These are phyloP conservation scores for Muraenolepis orangiensis DNA, from an alignment of 2,797 vertebrate species.

Conservation along the genomic window DNA sequence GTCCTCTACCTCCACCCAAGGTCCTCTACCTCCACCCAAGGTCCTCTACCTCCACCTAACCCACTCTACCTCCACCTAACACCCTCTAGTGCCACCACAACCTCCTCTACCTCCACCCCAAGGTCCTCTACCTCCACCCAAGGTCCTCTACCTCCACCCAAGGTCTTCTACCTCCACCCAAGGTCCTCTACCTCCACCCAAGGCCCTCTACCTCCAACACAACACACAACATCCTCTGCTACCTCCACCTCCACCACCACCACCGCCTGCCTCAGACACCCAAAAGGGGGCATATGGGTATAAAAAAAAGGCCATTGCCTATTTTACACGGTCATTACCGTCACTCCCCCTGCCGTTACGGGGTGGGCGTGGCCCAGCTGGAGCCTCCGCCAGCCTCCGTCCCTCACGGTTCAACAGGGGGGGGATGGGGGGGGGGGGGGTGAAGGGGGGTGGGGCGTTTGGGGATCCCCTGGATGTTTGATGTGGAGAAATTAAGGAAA, in stretches of 20 bases:
- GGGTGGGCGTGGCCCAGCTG: slow-evolving; percentile 56
- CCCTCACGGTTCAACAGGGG: slow-evolving; percentile 50
- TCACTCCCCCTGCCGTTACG: slow-evolving; percentile 56
- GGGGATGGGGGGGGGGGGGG: slow-evolving; percentile 47
- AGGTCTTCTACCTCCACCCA: slow-evolving; percentile 56
- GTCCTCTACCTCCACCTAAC: too few species aligned
- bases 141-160: too few species aligned
- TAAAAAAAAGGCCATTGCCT: slow-evolving; percentile 72
- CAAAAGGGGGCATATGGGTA: slow-evolving; percentile 68
- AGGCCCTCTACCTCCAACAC: slow-evolving; percentile 60
- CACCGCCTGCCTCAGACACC: slow-evolving; percentile 40
- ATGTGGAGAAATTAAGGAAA: slow-evolving; percentile 34
- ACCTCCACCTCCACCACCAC: slow-evolving; percentile 53
- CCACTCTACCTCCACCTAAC: too few species aligned
- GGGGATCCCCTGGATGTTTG: slow-evolving; percentile 28
- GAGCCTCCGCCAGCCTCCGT: slow-evolving; percentile 55
- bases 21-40: too few species aligned
- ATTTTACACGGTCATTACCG: slow-evolving; percentile 78
- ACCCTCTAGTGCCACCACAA: too few species aligned
- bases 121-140: too few species aligned
- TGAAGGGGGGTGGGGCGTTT: slow-evolving; percentile 40
- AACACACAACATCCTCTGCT: slow-evolving; percentile 67
- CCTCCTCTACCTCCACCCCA: too few species aligned
- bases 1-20: too few species aligned
- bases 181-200: too few species aligned